Evolutionary conservation across 2,113 vertebrate genomes (phyloP).

Genomic region (Psephotus haematonotus): DNA sequence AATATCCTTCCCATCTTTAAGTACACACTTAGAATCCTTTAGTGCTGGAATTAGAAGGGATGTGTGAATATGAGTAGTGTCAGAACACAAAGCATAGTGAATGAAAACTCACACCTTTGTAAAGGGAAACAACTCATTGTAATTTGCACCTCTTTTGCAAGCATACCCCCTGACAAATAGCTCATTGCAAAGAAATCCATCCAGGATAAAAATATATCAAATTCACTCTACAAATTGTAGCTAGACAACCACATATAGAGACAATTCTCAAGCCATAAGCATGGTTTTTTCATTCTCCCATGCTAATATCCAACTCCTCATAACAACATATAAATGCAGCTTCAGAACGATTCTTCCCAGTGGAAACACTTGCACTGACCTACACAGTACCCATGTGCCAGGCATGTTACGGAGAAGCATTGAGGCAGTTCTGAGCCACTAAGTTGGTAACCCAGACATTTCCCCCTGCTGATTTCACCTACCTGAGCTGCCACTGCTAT

Average conservation of each 20-base stretch:
- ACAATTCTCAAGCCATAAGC: neutral
- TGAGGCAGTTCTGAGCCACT: neutral
- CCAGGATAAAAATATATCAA: neutral
- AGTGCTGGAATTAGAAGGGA: slow-evolving; percentile 85
- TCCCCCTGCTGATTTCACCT: neutral
- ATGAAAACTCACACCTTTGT: slow-evolving; percentile 73
- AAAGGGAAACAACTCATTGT: slow-evolving; percentile 71
- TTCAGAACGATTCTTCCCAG: neutral
- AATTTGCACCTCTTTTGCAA: slow-evolving; percentile 87
- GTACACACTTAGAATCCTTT: slow-evolving; percentile 34
- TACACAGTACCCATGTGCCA: neutral
- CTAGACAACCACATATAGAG: neutral
- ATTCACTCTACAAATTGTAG: neutral
- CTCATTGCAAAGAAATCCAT: neutral
- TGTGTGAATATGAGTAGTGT: slow-evolving; percentile 83
- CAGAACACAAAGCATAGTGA: slow-evolving; percentile 71
- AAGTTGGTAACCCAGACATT: neutral
- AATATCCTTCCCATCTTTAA: neutral
- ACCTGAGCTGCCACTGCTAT: neutral
- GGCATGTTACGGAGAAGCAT: neutral
- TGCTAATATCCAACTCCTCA: neutral
- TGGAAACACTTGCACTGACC: neutral
- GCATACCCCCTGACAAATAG: slow-evolving; percentile 66
- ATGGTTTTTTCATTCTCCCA: neutral
- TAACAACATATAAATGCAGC: neutral